phyloP scores from a whole-genome alignment of 2,113 vertebrate species.

The Cardinalis cardinalis region DNA sequence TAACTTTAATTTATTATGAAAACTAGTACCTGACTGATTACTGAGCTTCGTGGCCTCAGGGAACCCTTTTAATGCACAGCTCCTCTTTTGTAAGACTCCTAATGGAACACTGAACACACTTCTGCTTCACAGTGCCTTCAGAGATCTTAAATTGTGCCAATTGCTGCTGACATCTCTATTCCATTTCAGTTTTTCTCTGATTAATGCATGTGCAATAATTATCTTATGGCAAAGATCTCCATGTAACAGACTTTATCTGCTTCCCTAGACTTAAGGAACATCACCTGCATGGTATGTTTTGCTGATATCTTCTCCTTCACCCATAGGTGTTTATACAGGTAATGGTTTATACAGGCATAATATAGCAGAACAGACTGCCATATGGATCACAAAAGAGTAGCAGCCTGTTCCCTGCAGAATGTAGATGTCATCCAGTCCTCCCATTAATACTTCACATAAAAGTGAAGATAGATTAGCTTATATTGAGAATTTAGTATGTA shows the following conservation, averaged over 20 bases:
- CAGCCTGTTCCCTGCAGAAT: neutral
- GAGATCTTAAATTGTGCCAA: neutral
- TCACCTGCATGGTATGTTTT: neutral
- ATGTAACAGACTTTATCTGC: constrained; percentile 34
- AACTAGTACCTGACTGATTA: neutral
- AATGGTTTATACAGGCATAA: neutral
- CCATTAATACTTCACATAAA: neutral
- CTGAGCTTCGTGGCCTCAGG: neutral
- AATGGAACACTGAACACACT: neutral
- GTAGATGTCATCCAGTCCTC: neutral
- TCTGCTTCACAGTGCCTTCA: neutral
- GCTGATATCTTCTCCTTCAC: constrained; percentile 1
- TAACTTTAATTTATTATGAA: neutral
- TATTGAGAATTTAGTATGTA: neutral
- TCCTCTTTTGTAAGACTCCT: neutral
- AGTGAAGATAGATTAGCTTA: neutral
- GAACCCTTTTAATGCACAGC: neutral
- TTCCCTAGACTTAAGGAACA: constrained; percentile 43
- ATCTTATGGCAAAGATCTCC: neutral
- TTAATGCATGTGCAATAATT: constrained; percentile 41
- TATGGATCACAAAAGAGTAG: neutral
- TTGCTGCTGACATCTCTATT: constrained; percentile 43
- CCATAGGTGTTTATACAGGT: neutral
- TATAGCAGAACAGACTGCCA: neutral
- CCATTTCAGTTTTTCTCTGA: neutral